phyloP scores from a whole-genome alignment of 2,888 invertebrate genomes.

The Erpobdella octoculata region DNA sequence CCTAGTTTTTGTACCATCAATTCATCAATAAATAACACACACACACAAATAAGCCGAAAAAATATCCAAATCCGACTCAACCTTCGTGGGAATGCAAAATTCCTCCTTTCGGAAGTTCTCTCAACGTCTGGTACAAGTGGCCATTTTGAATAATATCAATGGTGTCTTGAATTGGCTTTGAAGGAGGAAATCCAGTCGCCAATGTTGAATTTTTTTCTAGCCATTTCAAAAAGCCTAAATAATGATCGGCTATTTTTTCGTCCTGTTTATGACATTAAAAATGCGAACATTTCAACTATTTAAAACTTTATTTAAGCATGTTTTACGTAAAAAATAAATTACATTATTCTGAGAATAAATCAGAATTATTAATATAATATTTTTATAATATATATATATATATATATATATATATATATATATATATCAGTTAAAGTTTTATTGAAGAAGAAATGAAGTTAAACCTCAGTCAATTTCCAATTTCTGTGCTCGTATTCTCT shows the following conservation, averaged over 20 bases:
- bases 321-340: no score
- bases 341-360: no score
- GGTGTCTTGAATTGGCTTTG: constrained; percentile 34
- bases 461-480: constrained; percentile 22
- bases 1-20: no score
- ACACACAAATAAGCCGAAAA: neutral
- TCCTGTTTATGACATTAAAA: constrained; percentile 30
- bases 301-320: no score
- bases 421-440: neutral
- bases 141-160: constrained; percentile 30
- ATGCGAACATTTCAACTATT: no score
- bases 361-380: no score
- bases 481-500: constrained; percentile 25
- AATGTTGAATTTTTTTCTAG: constrained; percentile 32
- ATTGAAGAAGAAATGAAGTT: neutral
- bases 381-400: no score
- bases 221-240: constrained; percentile 37
- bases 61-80: neutral
- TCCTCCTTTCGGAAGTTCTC: constrained; percentile 37
- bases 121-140: constrained; percentile 35
- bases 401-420: no score
- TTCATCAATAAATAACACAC: neutral
- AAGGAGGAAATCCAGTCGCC: constrained; percentile 33
- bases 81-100: constrained; percentile 39
- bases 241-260: constrained; percentile 36